Percentiles rank a stretch among this genome's conserved stretches.
These are phyloP conservation scores for Andrena praecox DNA, from an alignment of 2,888 invertebrate species.

Conservation along the genomic window DNA sequence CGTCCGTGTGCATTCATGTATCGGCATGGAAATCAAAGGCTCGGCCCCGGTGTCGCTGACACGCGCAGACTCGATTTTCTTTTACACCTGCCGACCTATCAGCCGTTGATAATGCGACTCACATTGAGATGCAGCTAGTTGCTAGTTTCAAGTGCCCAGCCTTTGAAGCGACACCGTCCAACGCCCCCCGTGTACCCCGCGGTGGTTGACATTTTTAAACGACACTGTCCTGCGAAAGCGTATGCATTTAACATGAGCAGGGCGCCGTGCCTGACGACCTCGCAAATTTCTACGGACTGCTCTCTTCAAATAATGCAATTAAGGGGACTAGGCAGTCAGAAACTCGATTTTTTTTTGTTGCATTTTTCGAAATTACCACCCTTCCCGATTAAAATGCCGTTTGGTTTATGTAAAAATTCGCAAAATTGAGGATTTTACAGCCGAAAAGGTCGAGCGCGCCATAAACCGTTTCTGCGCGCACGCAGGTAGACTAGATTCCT, in stretches of 20 bases:
- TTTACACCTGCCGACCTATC: conserved; percentile 62
- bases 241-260: conserved; percentile 42
- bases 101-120: conserved; percentile 65
- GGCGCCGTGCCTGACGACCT: background rate
- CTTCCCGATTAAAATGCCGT: too few species aligned
- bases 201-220: conserved; percentile 40
- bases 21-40: conserved; percentile 71
- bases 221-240: conserved; percentile 28
- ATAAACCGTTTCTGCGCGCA: too few species aligned
- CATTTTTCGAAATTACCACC: too few species aligned
- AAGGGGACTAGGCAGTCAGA: too few species aligned
- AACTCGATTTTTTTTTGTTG: too few species aligned
- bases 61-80: conserved; percentile 65
- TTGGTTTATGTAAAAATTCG: too few species aligned
- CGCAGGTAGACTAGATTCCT: too few species aligned
- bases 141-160: conserved; percentile 39
- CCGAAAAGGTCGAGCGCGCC: too few species aligned
- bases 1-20: conserved; percentile 54
- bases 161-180: conserved; percentile 39
- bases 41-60: conserved; percentile 45
- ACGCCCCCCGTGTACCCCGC: background rate
- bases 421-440: too few species aligned
- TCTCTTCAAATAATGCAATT: too few species aligned
- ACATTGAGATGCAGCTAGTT: conserved; percentile 56
- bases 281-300: background rate